phyloP scores from a whole-genome alignment of 2,797 vertebrate genomes.

The Ptychobarbus kaznakovi region DNA sequence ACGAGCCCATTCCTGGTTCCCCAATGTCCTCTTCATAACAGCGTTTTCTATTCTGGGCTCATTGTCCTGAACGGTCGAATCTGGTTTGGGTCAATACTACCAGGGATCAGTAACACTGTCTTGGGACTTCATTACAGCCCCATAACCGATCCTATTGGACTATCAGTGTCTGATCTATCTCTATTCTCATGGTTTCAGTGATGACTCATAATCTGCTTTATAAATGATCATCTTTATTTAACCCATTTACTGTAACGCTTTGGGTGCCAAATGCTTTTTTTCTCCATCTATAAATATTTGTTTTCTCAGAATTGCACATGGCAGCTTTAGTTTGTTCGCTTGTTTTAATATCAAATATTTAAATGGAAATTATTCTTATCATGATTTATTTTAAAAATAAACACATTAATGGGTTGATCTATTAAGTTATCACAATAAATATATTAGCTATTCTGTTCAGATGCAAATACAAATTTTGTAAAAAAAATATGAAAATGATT shows the following conservation, averaged over 20 bases:
- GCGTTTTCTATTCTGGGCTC: constrained; percentile 60
- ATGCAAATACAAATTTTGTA: too few species aligned
- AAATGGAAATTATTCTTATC: background rate
- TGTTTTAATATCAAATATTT: background rate
- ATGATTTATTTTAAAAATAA: background rate
- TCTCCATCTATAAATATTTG: constrained; percentile 13
- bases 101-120: constrained; percentile 56
- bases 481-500: too few species aligned
- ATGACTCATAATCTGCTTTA: constrained; percentile 13
- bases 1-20: constrained; percentile 66
- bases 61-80: constrained; percentile 61
- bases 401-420: too few species aligned
- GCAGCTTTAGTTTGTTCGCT: background rate
- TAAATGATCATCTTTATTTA: background rate
- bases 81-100: constrained; percentile 55
- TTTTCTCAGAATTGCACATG: background rate
- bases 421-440: background rate
- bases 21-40: constrained; percentile 54
- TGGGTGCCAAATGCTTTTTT: background rate
- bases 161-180: constrained; percentile 55
- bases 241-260: background rate
- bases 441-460: background rate
- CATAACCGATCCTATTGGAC: constrained; percentile 43
- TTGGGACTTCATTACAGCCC: constrained; percentile 62
- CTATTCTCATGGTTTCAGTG: constrained; percentile 66